Evolutionary conservation across 2,797 vertebrate genomes (phyloP).

Genomic region (Typhlichthys eigenmanni): DNA sequence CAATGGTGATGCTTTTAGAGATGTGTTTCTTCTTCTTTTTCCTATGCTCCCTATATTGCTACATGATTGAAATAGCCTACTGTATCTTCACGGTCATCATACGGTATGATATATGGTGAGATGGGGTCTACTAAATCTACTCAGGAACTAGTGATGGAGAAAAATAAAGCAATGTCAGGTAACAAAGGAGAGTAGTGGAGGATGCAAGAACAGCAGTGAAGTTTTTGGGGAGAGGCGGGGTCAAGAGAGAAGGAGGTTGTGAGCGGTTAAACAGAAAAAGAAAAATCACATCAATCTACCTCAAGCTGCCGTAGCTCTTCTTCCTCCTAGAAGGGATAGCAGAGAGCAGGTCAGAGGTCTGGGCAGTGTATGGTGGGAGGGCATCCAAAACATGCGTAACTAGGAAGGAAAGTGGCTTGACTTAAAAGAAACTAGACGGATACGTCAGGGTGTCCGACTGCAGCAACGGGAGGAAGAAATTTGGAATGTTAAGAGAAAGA

Average conservation of each 20-base stretch:
- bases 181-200: slow-evolving; percentile 1
- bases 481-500: slow-evolving; percentile 29
- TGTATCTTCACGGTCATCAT: background rate
- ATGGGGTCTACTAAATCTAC: slow-evolving; percentile 3
- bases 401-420: slow-evolving; percentile 16
- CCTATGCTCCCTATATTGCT: background rate
- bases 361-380: slow-evolving; percentile 49
- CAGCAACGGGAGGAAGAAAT: slow-evolving; percentile 64
- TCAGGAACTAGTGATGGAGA: background rate
- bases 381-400: slow-evolving; percentile 55
- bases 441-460: slow-evolving; percentile 55
- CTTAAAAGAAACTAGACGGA: slow-evolving; percentile 36
- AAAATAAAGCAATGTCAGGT: slow-evolving; percentile 20
- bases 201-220: slow-evolving; percentile 14
- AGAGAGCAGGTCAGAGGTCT: slow-evolving; percentile 63
- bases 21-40: slow-evolving; percentile 8
- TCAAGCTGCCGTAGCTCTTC: slow-evolving; percentile 81
- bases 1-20: slow-evolving; percentile 9
- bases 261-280: slow-evolving; percentile 12
- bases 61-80: slow-evolving; percentile 12
- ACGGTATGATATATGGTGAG: background rate
- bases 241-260: slow-evolving; percentile 12
- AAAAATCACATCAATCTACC: slow-evolving; percentile 68
- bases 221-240: slow-evolving; percentile 8
- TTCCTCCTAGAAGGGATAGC: slow-evolving; percentile 78